A percentile compares a stretch with the other conserved stretches of the same genome.
phyloP scores from a whole-genome alignment of 2,888 invertebrate genomes.

The Torymus aiolomorphi region DNA sequence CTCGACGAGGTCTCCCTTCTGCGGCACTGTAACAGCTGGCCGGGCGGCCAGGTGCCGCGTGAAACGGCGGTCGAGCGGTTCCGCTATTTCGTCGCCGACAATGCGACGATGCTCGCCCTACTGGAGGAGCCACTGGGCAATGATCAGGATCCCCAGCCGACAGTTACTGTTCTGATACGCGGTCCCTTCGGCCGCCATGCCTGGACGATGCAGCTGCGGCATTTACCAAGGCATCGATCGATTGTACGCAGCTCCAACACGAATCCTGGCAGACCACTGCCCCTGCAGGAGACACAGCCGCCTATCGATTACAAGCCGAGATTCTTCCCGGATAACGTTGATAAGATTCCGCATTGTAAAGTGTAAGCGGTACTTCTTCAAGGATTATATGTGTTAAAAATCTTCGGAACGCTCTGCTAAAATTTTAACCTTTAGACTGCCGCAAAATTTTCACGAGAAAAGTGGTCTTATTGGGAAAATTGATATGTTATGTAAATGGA shows the following conservation, averaged over 20 bases:
- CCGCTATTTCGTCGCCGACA: conserved; percentile 94
- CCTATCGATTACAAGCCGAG: conserved; percentile 83
- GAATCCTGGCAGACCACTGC: conserved; percentile 84
- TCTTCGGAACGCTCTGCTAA: no score
- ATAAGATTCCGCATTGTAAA: conserved; percentile 87
- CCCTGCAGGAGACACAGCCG: conserved; percentile 84
- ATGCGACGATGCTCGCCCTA: conserved; percentile 90
- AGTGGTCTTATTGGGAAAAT: no score
- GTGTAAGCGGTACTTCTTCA: conserved; percentile 79
- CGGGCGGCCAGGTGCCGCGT: conserved; percentile 76
- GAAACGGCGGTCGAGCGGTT: conserved; percentile 83
- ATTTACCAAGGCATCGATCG: conserved; percentile 89
- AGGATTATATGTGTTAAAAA: no score
- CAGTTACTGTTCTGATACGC: conserved; percentile 90
- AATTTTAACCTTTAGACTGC: no score
- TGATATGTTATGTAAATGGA: no score
- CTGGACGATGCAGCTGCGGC: conserved; percentile 93
- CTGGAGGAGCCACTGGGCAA: conserved; percentile 96
- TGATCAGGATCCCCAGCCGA: conserved; percentile 94
- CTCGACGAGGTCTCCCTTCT: conserved; percentile 91
- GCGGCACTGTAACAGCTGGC: conserved; percentile 84
- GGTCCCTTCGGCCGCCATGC: conserved; percentile 96
- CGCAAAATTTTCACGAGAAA: no score
- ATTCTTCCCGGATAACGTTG: conserved; percentile 88
- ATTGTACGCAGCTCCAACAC: conserved; percentile 81